Base-by-base conservation (phyloP, 2,888 invertebrate species). In the Pseudococcus viburni region DNA sequence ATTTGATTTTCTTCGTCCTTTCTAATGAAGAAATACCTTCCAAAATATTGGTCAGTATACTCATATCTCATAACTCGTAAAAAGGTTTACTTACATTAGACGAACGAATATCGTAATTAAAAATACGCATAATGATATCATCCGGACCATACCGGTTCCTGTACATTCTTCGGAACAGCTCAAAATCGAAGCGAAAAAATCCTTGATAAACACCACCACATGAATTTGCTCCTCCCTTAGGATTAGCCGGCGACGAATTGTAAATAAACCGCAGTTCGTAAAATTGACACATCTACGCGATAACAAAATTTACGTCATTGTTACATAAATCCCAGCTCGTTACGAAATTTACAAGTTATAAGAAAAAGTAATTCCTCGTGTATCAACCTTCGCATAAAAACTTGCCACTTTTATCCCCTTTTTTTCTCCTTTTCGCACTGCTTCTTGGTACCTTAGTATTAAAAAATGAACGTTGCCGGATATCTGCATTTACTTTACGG, bases 341-440 rank as follows among this genome's bases (percentile, higher is more conserved):
- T 11, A 22, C 12, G n/a, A 73, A 73, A 73, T 73, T 73, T 33
- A 12, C 68, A 73, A 73, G 68, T 73, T 59, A 73, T 73, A 33
- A 73, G 64, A 73, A 33, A 73, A 73, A 73, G 68, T 73, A 73
- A 73, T 73, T 73, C 68, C 33, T 26, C 26, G 33, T 33, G 68
- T 73, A 59, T 59, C 59, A 59, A 59, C 55, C 17, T 11, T 17
- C 17, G 55, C 17, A 55, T 55, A 55, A 55, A 55, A 55, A 55
- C 55, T 55, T 55, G 8, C 15, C 15, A 15, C 17, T 55, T 55
- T 55, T 55, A 7, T 17, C 15, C 17, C 5, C 5, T 55, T 33
- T 33, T 3, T 15, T 7, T 17, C 55, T 15, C 0, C 15, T 15
- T 55, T 17, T 55, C 55, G 55, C 5, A 5, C 5, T 55, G 5